phyloP scores from a whole-genome alignment of 2,113 vertebrate species.

The Tupaia chinensis region DNA sequence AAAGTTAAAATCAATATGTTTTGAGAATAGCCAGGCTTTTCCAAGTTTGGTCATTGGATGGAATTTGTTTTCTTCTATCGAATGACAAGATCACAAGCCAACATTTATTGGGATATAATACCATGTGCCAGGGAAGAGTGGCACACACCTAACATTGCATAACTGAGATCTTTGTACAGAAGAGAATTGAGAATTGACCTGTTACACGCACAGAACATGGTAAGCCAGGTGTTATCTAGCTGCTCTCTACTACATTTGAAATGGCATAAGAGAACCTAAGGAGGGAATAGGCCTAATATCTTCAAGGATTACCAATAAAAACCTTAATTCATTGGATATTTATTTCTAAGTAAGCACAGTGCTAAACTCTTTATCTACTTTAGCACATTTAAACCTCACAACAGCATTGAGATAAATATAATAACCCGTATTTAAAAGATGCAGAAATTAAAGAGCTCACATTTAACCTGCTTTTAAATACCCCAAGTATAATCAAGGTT shows the following conservation, averaged over 20 bases:
- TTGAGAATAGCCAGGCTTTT: constrained; percentile 50
- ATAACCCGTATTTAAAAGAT: constrained; percentile 21
- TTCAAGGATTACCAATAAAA: background rate
- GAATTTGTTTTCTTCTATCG: constrained; percentile 29
- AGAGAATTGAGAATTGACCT: background rate
- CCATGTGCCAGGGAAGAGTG: background rate
- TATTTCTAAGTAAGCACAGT: background rate
- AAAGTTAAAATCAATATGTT: constrained; percentile 40
- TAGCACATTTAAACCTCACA: constrained; percentile 22
- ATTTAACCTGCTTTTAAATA: constrained; percentile 25
- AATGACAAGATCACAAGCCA: constrained; percentile 37
- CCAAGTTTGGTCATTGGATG: background rate
- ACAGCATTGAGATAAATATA: background rate
- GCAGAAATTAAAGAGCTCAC: constrained; percentile 47
- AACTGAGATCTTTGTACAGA: background rate
- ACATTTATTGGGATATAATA: constrained; percentile 38
- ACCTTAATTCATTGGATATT: background rate
- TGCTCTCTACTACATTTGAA: background rate
- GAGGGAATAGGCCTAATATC: background rate
- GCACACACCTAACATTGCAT: background rate
- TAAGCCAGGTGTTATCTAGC: background rate
- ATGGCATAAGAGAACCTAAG: background rate
- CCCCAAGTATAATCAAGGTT: background rate
- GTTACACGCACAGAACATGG: background rate
- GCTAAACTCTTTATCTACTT: constrained; percentile 6